Conservation (phyloP, 1,140 invertebrate genomes). For the Papilio glaucus region DNA sequence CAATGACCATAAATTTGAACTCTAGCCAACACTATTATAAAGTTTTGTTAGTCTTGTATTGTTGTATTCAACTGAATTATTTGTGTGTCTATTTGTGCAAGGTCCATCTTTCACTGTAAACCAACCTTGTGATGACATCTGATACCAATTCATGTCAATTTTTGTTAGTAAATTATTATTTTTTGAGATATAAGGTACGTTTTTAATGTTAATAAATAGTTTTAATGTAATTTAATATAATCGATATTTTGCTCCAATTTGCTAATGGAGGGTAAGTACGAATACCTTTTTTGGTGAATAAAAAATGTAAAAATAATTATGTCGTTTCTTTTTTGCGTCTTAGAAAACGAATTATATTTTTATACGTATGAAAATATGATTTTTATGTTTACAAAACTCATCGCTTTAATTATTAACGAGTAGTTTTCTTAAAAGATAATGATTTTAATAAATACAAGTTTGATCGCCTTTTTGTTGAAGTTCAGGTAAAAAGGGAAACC, state of each 20-base stretch:
- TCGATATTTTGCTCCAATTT: constrained; percentile 68
- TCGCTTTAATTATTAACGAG: too few species aligned
- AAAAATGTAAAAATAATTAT: constrained; percentile 60
- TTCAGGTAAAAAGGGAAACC: too few species aligned
- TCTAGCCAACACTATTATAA: not conserved
- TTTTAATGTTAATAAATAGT: constrained; percentile 79
- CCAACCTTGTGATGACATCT: constrained; percentile 29
- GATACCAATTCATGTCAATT: constrained; percentile 42
- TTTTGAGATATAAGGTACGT: constrained; percentile 80
- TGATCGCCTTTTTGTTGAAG: too few species aligned
- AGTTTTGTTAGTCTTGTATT: constrained; percentile 4
- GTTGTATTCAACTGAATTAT: constrained; percentile 21
- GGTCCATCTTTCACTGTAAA: not conserved
- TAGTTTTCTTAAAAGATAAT: too few species aligned
- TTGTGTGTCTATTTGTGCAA: constrained; percentile 39
- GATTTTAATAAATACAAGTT: too few species aligned
- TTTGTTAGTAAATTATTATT: constrained; percentile 83
- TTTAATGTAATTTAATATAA: constrained; percentile 80
- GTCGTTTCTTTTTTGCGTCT: constrained; percentile 44
- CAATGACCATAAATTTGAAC: constrained; percentile 32
- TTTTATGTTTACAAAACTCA: too few species aligned
- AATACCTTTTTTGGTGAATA: constrained; percentile 72
- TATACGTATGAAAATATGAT: too few species aligned
- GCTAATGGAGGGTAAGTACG: constrained; percentile 62
- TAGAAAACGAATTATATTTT: too few species aligned